Conservation (phyloP, 2,888 invertebrate species). For the Crematogaster levior region DNA sequence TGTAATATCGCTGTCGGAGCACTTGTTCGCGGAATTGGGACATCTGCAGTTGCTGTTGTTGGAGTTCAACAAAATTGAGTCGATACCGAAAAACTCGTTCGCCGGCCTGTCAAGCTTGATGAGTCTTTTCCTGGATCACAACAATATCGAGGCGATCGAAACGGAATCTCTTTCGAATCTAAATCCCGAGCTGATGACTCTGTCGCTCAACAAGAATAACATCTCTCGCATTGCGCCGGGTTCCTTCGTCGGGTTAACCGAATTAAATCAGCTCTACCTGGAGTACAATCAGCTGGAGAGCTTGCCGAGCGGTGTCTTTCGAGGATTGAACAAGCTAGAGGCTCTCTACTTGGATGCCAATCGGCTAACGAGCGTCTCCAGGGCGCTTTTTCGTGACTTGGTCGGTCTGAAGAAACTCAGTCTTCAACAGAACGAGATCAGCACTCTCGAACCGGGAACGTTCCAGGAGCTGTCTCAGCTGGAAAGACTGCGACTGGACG, state of each 20-base stretch:
- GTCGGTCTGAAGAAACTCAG: conserved; percentile 82
- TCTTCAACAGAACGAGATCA: conserved; percentile 82
- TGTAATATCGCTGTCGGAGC: conserved; percentile 74
- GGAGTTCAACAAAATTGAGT: conserved; percentile 82
- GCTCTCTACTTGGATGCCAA: conserved; percentile 84
- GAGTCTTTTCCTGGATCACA: conserved; percentile 84
- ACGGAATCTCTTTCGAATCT: no score
- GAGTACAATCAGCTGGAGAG: conserved; percentile 83
- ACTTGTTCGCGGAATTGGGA: conserved; percentile 82
- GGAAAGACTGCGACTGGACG: conserved; percentile 81
- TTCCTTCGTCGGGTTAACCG: conserved; percentile 81
- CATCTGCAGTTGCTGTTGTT: conserved; percentile 83
- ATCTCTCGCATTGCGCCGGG: conserved; percentile 82
- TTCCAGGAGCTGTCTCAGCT: conserved; percentile 84
- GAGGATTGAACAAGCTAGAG: conserved; percentile 80
- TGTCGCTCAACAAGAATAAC: conserved; percentile 84
- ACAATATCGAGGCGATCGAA: no score
- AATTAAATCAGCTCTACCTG: conserved; percentile 81
- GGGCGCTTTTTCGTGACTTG: conserved; percentile 83
- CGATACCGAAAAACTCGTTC: conserved; percentile 83
- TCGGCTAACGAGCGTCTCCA: conserved; percentile 81
- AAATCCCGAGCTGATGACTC: conserved; percentile 56
- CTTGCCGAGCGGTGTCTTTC: conserved; percentile 78
- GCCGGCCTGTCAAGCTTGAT: conserved; percentile 82
- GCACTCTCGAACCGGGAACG: conserved; percentile 82